phyloP scores from a whole-genome alignment of 2,888 invertebrate species.

The Hemistola chrysoprasaria region DNA sequence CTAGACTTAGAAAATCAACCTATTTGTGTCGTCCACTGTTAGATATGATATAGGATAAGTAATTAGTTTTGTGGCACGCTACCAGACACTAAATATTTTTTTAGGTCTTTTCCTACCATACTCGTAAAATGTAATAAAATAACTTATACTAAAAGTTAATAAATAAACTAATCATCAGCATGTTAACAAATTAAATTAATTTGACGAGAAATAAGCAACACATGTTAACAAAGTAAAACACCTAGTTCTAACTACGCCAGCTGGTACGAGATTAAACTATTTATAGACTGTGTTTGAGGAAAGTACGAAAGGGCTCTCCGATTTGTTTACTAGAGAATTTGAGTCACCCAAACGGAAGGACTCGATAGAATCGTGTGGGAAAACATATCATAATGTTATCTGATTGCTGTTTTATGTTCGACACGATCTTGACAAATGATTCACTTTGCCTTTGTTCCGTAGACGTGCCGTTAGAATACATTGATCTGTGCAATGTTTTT shows the following conservation, averaged over 20 bases:
- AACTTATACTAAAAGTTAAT: too few species aligned
- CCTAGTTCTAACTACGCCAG: constrained; percentile 9
- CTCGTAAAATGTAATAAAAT: too few species aligned
- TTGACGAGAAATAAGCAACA: constrained; percentile 10
- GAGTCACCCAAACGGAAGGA: constrained; percentile 4
- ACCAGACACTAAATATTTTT: too few species aligned
- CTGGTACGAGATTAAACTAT: constrained; percentile 16
- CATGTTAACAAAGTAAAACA: constrained; percentile 2
- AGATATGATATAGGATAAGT: too few species aligned
- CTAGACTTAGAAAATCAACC: too few species aligned
- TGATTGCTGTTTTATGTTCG: not conserved
- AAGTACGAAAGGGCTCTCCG: constrained; percentile 13
- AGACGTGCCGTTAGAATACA: too few species aligned
- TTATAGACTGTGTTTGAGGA: constrained; percentile 14
- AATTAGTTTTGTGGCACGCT: too few species aligned
- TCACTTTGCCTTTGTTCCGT: not conserved
- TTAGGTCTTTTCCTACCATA: too few species aligned
- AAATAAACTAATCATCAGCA: too few species aligned
- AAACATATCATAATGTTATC: constrained; percentile 3
- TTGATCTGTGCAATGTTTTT: too few species aligned
- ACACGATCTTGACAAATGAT: not conserved
- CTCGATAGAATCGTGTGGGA: constrained; percentile 4
- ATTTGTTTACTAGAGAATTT: constrained; percentile 6
- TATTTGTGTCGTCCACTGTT: too few species aligned
- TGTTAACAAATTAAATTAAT: constrained; percentile 3